phyloP scores from a whole-genome alignment of 2,113 vertebrate species.

The Lampris incognitus region DNA sequence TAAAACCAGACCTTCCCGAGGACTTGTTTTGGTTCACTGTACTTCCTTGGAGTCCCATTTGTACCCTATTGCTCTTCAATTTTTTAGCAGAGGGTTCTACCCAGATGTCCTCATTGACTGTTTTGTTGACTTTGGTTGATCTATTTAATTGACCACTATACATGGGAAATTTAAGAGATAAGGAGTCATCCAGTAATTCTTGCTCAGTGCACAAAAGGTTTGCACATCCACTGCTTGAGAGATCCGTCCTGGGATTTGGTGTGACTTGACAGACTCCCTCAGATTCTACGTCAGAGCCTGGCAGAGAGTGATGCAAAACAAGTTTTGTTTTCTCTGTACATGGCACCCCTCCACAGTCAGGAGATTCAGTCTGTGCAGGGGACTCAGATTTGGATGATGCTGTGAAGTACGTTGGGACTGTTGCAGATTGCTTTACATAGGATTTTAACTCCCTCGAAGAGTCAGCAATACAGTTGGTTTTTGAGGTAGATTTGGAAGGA shows the following conservation, averaged over 20 bases:
- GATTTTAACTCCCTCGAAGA: slow-evolving; percentile 82
- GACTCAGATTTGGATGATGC: slow-evolving; percentile 77
- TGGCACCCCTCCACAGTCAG: slow-evolving; percentile 71
- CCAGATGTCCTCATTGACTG: slow-evolving; percentile 77
- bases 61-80: slow-evolving; percentile 80
- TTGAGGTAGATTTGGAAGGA: slow-evolving; percentile 67
- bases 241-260: slow-evolving; percentile 86
- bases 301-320: slow-evolving; percentile 82
- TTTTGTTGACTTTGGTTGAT: slow-evolving; percentile 78
- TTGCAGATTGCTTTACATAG: slow-evolving; percentile 79
- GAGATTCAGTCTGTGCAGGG: slow-evolving; percentile 81
- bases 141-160: slow-evolving; percentile 83
- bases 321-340: slow-evolving; percentile 78
- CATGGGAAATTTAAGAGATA: slow-evolving; percentile 71
- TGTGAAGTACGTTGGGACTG: slow-evolving; percentile 76
- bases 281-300: slow-evolving; percentile 80
- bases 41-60: slow-evolving; percentile 79
- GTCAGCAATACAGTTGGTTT: slow-evolving; percentile 73
- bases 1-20: slow-evolving; percentile 82
- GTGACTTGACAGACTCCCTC: slow-evolving; percentile 75
- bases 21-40: slow-evolving; percentile 82
- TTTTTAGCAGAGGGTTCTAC: slow-evolving; percentile 84
- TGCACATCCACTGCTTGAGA: slow-evolving; percentile 70
- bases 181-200: slow-evolving; percentile 33
- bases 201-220: slow-evolving; percentile 53